phyloP scores from a whole-genome alignment of 1,140 invertebrate species.

The Brachionus rotundiformis region DNA sequence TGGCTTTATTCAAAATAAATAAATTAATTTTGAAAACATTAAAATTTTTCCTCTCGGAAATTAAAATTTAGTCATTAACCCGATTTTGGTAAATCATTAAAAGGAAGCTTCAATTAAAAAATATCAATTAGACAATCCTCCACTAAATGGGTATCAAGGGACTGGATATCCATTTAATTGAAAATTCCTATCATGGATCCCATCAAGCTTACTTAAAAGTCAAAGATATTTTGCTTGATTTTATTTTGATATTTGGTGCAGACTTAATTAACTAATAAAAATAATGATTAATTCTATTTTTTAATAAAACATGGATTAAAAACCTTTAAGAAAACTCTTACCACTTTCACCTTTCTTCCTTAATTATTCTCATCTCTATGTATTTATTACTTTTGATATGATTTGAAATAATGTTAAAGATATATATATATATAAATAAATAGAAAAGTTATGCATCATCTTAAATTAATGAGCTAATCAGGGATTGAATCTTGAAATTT shows the following conservation, averaged over 20 bases:
- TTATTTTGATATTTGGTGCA: neutral
- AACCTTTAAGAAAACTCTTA: neutral
- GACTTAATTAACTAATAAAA: neutral
- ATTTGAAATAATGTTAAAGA: neutral
- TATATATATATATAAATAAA: neutral
- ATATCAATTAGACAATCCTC: no score
- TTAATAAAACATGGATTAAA: neutral
- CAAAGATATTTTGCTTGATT: neutral
- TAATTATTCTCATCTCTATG: neutral
- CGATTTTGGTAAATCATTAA: no score
- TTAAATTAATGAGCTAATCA: conserved; percentile 4
- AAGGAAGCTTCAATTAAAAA: no score
- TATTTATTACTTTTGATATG: neutral
- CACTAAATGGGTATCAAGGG: no score
- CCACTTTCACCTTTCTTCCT: neutral
- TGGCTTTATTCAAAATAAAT: no score
- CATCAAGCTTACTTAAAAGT: neutral
- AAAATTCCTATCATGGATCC: neutral
- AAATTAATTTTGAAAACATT: no score
- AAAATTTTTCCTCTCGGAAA: no score
- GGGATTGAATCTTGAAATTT: neutral
- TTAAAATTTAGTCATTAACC: no score
- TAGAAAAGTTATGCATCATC: neutral
- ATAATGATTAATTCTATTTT: neutral
- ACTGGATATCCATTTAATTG: no score